These are phyloP conservation scores for Penaeus japonicus DNA, from an alignment of 1,140 invertebrate species.

Conservation along the genomic window DNA sequence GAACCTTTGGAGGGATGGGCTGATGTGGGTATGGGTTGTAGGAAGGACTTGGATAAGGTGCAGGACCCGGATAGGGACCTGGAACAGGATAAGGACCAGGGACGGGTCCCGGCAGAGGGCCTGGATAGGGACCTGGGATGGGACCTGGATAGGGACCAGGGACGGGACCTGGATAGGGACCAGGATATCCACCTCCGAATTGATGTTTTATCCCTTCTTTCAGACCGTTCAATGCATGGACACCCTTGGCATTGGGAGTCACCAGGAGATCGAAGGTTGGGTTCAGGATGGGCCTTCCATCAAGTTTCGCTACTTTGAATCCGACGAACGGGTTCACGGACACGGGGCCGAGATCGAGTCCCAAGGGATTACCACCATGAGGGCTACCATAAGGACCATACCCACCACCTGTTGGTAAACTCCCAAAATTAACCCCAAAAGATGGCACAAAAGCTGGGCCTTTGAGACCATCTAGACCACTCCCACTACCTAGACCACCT, in stretches of 20 bases:
- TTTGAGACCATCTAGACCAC: conserved; percentile 33
- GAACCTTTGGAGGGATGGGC: no score
- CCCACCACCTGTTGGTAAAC: conserved; percentile 19
- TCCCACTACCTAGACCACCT: conserved; percentile 3
- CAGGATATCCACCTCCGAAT: neutral
- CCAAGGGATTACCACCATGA: conserved; percentile 35
- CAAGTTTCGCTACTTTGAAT: conserved; percentile 44
- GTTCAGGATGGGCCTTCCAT: conserved; percentile 37
- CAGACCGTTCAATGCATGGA: conserved; percentile 15
- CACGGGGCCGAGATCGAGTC: conserved; percentile 49
- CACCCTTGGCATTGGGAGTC: conserved; percentile 52
- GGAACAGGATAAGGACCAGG: neutral
- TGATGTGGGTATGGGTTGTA: no score
- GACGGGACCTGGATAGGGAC: no score
- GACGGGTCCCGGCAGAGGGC: neutral
- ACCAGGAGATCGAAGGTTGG: conserved; percentile 52
- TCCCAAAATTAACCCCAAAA: conserved; percentile 42
- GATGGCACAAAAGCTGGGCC: conserved; percentile 16
- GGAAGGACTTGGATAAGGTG: neutral
- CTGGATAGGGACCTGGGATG: neutral
- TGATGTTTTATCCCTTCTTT: neutral
- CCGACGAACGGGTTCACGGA: conserved; percentile 55
- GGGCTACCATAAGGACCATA: conserved; percentile 9
- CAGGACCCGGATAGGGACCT: neutral
- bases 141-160: neutral